A percentile compares a stretch with the other conserved stretches of the same genome.
Evolutionary conservation across 2,888 invertebrate genomes (phyloP).

Genomic region (Sthenelais limicola): DNA sequence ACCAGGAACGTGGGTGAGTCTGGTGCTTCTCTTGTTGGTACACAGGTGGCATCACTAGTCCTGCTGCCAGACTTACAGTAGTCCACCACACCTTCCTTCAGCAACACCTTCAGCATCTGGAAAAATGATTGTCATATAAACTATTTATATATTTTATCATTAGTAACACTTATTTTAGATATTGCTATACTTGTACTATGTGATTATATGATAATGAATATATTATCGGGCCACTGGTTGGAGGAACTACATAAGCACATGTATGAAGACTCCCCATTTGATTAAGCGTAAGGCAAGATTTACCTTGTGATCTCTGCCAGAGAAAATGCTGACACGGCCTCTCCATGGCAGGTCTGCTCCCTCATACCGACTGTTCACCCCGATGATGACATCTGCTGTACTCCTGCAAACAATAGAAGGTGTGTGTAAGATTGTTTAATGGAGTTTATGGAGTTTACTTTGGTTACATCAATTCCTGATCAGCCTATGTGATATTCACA

Average conservation of each 20-base stretch:
- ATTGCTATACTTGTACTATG: too few relatives aligned
- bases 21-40: not conserved
- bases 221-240: too few relatives aligned
- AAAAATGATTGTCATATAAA: too few relatives aligned
- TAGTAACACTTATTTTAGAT: too few relatives aligned
- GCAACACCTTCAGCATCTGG: conserved; percentile 20
- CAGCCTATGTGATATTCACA: too few relatives aligned
- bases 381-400: conserved; percentile 5
- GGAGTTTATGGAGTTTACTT: too few relatives aligned
- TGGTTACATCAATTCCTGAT: too few relatives aligned
- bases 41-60: not conserved
- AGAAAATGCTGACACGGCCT: conserved; percentile 45
- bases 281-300: not conserved
- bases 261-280: too few relatives aligned
- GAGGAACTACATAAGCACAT: too few relatives aligned
- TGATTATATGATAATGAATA: too few relatives aligned
- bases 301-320: conserved; percentile 48
- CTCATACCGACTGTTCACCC: conserved; percentile 5
- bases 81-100: not conserved
- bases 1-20: not conserved
- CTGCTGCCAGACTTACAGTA: not conserved
- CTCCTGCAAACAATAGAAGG: conserved; percentile 20
- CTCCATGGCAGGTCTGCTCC: conserved; percentile 45
- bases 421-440: too few relatives aligned
- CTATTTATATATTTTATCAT: too few relatives aligned